These are phyloP conservation scores for Aporophyla nigra DNA, from an alignment of 2,888 invertebrate species.

Conservation along the genomic window DNA sequence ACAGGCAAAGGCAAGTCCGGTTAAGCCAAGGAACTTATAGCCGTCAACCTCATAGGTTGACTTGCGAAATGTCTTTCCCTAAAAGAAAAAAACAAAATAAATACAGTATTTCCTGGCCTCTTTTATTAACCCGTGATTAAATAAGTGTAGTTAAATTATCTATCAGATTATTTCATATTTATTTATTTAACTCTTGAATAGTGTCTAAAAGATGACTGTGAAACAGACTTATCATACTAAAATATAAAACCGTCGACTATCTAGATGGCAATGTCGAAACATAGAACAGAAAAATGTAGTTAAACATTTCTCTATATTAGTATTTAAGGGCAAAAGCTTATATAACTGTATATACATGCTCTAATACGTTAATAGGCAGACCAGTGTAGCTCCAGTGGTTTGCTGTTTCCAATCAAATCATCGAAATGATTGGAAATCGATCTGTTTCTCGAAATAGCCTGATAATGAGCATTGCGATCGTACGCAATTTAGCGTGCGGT, in stretches of 20 bases:
- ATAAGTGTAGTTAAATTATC: background rate
- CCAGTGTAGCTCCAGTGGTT: background rate
- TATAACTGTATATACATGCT: background rate
- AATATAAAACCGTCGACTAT: background rate
- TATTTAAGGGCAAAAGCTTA: background rate
- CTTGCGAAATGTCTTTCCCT: too few species aligned
- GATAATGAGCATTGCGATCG: slow-evolving; percentile 7
- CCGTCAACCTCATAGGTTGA: too few species aligned
- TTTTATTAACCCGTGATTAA: background rate
- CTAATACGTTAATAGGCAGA: background rate
- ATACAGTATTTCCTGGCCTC: too few species aligned
- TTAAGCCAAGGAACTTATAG: too few species aligned
- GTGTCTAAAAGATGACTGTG: background rate
- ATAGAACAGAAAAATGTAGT: background rate
- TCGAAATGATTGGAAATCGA: slow-evolving; percentile 28
- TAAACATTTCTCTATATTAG: background rate
- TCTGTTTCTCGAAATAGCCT: background rate
- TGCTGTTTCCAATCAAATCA: slow-evolving; percentile 21
- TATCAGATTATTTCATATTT: background rate
- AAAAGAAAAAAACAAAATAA: too few species aligned
- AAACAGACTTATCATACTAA: background rate
- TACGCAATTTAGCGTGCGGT: background rate
- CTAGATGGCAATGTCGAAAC: background rate
- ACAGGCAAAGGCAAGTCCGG: too few species aligned
- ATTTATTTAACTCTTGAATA: background rate